Evolutionary conservation across 2,888 invertebrate species (phyloP), one percentile per base, ranked within the genome.

Genomic region (Sinhomidia bicolor): DNA sequence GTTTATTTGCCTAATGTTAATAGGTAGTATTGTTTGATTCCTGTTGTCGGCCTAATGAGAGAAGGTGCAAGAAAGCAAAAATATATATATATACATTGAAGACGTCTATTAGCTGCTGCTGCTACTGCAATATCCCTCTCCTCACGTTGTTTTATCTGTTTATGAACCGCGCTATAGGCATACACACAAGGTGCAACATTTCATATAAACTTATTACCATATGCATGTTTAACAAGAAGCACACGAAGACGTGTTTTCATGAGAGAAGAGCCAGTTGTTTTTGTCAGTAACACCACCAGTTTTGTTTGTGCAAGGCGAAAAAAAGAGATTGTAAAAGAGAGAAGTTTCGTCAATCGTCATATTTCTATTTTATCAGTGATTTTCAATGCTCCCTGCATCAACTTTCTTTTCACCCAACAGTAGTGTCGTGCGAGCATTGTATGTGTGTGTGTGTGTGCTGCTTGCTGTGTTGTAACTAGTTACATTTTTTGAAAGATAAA

Each of bases 381-480:
- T 88, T 88, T 88, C 88, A 88, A 83, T 88, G 54, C 71, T 83
- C 83, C 88, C 88, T 88, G 88, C 83, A 82, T 29, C 88, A 88
- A 36, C 82, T 82, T 82, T 87, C 81, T 65, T 76, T 76, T 68
- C 57, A 41, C 36, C 81, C 71, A 87, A 36, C 60, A 83, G 47
- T 47, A 83, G 47, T 54, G 20, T 23, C 2, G 32, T 68, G 29
- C 57, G 47, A 47, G 60, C n/a, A n/a, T 10, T 60, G 12, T 29
- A 10, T 62, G 44, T 26, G 68, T 20, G 29, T 23, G 68, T 32
- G 80, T 7, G 36, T 36, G 3, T 36, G 7, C 36, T 36, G 7
- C 36, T 36, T 57, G 32, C 36, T 62, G 80, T 54, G 36, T 26
- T 87, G 74, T 74, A 74, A 71, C 36, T 36, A 5, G 36, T 36